These are phyloP conservation scores for Nothobranchius furzeri DNA, from an alignment of 2,113 vertebrate species.

Conservation along the genomic window DNA sequence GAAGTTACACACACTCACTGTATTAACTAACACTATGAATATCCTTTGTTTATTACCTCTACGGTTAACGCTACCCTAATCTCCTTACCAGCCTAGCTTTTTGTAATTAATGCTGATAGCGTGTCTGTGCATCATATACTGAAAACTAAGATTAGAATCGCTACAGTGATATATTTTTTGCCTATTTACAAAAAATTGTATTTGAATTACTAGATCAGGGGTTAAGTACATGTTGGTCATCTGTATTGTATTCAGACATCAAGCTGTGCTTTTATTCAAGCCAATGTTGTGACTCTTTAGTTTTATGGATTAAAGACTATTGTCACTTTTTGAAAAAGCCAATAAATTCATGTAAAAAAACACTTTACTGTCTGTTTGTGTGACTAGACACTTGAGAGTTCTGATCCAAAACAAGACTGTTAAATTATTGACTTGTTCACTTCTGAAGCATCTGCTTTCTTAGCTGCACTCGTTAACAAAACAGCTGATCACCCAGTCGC, in stretches of 20 bases:
- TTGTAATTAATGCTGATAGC: constrained; percentile 74
- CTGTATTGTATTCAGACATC: constrained; percentile 70
- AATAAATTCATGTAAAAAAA: constrained; percentile 78
- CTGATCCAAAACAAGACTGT: too few relatives aligned
- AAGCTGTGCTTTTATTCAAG: constrained; percentile 69
- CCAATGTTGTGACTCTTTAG: constrained; percentile 70
- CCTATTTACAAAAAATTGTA: constrained; percentile 68
- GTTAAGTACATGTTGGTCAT: constrained; percentile 69
- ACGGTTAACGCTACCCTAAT: constrained; percentile 73
- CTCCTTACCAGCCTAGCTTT: constrained; percentile 67
- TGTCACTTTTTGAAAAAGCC: constrained; percentile 78
- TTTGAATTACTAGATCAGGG: constrained; percentile 75
- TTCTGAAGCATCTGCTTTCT: too few relatives aligned
- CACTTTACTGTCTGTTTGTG: neutral
- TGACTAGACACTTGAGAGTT: too few relatives aligned
- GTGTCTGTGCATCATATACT: constrained; percentile 77
- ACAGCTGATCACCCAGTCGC: too few relatives aligned
- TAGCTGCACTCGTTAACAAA: too few relatives aligned
- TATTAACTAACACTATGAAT: constrained; percentile 79
- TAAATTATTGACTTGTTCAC: too few relatives aligned
- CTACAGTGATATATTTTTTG: constrained; percentile 66
- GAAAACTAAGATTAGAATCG: constrained; percentile 68
- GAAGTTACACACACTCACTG: constrained; percentile 71
- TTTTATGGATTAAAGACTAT: constrained; percentile 71
- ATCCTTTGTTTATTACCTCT: constrained; percentile 72